Evolutionary conservation across 2,113 vertebrate species (phyloP).

Genomic region (Eira barbara): DNA sequence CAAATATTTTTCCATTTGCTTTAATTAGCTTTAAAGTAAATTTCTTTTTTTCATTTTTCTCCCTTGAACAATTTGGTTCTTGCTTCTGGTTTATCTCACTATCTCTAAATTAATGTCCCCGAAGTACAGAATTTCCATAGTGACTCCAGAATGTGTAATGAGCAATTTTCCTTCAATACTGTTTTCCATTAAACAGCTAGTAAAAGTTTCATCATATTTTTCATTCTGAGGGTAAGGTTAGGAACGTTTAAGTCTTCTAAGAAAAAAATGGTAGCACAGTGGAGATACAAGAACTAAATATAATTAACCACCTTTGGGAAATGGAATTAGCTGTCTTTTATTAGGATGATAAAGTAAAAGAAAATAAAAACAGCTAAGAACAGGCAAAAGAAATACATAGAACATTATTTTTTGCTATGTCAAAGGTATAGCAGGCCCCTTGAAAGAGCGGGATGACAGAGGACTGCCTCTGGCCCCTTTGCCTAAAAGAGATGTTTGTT

Average conservation of each 20-base stretch:
- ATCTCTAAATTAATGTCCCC: neutral
- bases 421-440: neutral
- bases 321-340: neutral
- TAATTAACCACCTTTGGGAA: neutral
- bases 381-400: neutral
- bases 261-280: neutral
- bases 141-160: neutral
- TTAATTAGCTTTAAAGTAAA: constrained; percentile 38
- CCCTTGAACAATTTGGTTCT: neutral
- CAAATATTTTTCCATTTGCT: neutral
- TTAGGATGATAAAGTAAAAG: neutral
- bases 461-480: neutral
- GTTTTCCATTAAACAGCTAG: neutral
- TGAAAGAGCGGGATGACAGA: neutral
- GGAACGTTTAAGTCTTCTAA: neutral
- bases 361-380: neutral
- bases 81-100: neutral
- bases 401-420: neutral
- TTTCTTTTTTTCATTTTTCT: neutral
- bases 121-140: neutral
- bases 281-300: neutral
- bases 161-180: neutral
- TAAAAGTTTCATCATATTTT: neutral
- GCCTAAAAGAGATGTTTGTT: neutral
- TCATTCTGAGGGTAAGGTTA: neutral